Percentiles rank a stretch among this genome's conserved stretches.
Evolutionary conservation across 2,888 invertebrate species (phyloP).

Genomic region (Tenthredo amoena): DNA sequence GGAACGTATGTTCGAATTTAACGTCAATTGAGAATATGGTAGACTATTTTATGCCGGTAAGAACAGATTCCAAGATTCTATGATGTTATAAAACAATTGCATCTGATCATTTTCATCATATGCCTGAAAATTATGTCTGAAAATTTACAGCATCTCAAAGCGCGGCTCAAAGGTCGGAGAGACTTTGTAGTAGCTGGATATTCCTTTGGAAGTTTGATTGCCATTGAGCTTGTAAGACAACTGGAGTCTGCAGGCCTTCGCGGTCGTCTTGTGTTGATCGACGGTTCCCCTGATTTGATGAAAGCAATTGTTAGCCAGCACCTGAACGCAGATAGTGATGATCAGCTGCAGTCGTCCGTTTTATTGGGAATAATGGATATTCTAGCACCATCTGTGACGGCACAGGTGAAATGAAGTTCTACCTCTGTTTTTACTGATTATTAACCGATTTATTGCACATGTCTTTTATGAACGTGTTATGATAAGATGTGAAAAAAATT

Average conservation of each 20-base stretch:
- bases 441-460: background rate
- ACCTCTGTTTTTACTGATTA: background rate
- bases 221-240: slow-evolving; percentile 87
- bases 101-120: slow-evolving; percentile 8
- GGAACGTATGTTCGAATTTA: background rate
- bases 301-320: slow-evolving; percentile 80
- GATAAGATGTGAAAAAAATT: background rate
- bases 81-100: background rate
- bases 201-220: slow-evolving; percentile 91
- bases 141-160: slow-evolving; percentile 81
- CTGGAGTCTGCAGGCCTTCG: slow-evolving; percentile 84
- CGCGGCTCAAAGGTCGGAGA: slow-evolving; percentile 71
- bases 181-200: slow-evolving; percentile 90
- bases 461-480: background rate
- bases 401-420: slow-evolving; percentile 69
- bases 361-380: slow-evolving; percentile 81
- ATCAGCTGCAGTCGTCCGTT: slow-evolving; percentile 81
- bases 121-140: background rate
- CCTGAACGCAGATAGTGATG: slow-evolving; percentile 77
- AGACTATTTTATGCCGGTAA: slow-evolving; percentile 80
- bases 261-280: slow-evolving; percentile 87
- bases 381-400: slow-evolving; percentile 77
- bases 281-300: slow-evolving; percentile 89
- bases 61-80: slow-evolving; percentile 53
- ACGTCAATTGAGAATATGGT: slow-evolving; percentile 79